Conservation (phyloP, 1,140 invertebrate species). For the Frieseomelitta varia region DNA sequence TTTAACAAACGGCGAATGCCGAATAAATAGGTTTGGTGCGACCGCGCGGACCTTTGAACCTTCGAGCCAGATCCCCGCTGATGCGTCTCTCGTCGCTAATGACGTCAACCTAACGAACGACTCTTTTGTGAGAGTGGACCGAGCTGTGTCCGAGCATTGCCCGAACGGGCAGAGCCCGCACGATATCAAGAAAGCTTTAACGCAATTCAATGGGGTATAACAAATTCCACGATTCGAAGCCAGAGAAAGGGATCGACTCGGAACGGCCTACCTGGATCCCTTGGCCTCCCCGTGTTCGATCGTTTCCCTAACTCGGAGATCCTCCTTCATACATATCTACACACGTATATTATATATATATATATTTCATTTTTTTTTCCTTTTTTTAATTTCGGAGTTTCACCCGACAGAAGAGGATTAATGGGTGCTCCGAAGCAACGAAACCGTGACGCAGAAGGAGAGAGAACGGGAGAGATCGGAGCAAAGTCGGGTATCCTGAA, state of each 20-base stretch:
- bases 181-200: constrained; percentile 41
- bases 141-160: background rate
- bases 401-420: constrained; percentile 59
- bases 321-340: constrained; percentile 50
- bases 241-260: constrained; percentile 37
- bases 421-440: constrained; percentile 52
- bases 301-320: constrained; percentile 27
- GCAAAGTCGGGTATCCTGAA: constrained; percentile 46
- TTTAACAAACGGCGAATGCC: background rate
- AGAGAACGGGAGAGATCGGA: constrained; percentile 32
- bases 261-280: constrained; percentile 44
- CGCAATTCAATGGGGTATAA: constrained; percentile 54
- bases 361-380: background rate
- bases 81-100: constrained; percentile 14
- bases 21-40: background rate
- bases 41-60: background rate
- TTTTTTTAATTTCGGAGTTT: constrained; percentile 75
- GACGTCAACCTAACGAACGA: constrained; percentile 4
- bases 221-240: constrained; percentile 52
- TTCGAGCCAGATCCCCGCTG: background rate
- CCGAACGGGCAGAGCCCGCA: background rate
- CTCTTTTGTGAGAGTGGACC: constrained; percentile 10
- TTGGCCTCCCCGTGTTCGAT: constrained; percentile 18
- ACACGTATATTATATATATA: constrained; percentile 22
- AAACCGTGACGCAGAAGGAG: constrained; percentile 45